These are phyloP conservation scores for Dendrocopos noguchii DNA, from an alignment of 2,113 vertebrate genomes.

Conservation along the genomic window DNA sequence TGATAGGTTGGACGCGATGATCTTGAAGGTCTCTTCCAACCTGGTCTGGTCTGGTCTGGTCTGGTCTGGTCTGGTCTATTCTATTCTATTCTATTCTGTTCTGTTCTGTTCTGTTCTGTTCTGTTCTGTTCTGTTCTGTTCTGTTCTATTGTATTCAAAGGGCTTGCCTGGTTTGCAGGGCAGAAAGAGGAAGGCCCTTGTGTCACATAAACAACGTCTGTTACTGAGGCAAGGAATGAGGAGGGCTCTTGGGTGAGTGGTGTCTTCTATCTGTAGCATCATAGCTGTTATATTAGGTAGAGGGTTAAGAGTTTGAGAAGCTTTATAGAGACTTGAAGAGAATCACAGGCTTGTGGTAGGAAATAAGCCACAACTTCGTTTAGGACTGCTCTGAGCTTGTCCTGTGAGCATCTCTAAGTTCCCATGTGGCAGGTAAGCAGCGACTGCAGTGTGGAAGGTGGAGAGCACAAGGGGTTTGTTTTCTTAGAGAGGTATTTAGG, in stretches of 20 bases:
- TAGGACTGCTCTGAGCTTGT: not conserved
- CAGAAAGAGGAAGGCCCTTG: not conserved
- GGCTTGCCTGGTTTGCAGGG: not conserved
- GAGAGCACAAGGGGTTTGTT: not conserved
- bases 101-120: too few relatives aligned
- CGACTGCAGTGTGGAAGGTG: not conserved
- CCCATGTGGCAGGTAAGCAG: not conserved
- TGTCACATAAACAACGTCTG: not conserved
- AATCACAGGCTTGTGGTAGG: not conserved
- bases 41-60: too few relatives aligned
- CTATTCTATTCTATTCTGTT: too few relatives aligned
- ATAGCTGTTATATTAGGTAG: not conserved
- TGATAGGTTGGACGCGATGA: too few relatives aligned
- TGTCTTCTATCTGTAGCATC: not conserved
- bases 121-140: too few relatives aligned
- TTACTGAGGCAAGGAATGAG: not conserved
- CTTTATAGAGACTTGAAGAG: not conserved
- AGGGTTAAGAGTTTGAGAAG: not conserved
- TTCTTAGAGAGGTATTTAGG: not conserved
- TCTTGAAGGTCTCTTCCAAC: too few relatives aligned
- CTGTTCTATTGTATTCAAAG: too few relatives aligned
- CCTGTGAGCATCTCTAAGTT: fast-evolving
- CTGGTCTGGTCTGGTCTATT: too few relatives aligned
- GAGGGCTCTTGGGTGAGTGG: too few relatives aligned
- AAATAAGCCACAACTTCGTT: not conserved